phyloP scores from a whole-genome alignment of 2,113 vertebrate genomes.

The Dicentrarchus labrax region DNA sequence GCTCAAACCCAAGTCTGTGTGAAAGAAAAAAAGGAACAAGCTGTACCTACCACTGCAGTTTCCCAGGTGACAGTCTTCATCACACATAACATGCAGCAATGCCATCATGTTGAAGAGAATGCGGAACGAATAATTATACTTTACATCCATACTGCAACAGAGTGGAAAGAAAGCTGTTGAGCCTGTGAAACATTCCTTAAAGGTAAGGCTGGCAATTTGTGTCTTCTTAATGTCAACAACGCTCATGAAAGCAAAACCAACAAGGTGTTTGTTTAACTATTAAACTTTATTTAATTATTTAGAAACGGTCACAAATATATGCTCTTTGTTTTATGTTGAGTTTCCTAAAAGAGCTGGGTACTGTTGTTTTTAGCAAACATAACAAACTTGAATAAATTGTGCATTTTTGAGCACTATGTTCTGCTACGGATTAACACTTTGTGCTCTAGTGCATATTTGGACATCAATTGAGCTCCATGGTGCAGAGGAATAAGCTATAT shows the following conservation, averaged over 20 bases:
- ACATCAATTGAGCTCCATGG: not conserved
- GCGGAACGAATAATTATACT: not conserved
- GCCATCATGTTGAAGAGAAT: not conserved
- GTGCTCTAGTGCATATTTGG: no score
- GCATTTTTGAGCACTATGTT: not conserved
- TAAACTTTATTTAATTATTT: not conserved
- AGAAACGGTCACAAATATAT: not conserved
- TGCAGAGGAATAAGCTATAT: not conserved
- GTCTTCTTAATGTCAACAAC: not conserved
- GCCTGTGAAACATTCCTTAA: not conserved
- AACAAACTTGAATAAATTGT: not conserved
- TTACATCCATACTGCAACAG: not conserved
- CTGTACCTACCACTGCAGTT: conserved; percentile 1
- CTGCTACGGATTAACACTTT: not conserved
- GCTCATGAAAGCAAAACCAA: not conserved
- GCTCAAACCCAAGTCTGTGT: conserved; percentile 10
- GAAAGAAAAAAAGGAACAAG: not conserved
- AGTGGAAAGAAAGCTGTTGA: not conserved
- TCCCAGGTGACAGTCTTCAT: conserved; percentile 17
- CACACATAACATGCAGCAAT: conserved; percentile 14
- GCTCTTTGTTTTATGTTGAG: not conserved
- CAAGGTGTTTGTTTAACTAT: not conserved
- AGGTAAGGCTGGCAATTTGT: not conserved
- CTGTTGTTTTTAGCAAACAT: not conserved
- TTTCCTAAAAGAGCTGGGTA: not conserved